Conservation (phyloP, 2,888 invertebrate species). For the Maniola hyperantus region DNA sequence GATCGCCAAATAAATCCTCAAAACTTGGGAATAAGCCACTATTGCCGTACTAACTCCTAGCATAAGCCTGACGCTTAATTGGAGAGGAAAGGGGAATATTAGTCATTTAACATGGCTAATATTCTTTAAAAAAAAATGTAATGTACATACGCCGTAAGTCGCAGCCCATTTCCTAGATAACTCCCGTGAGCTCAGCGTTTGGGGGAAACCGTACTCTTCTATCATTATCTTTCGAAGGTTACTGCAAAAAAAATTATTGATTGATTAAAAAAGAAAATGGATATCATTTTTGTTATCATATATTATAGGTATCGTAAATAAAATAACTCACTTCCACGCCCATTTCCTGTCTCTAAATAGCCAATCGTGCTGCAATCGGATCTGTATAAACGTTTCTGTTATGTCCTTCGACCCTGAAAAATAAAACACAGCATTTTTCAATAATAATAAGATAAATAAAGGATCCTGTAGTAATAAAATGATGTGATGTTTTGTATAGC, state of each 20-base stretch:
- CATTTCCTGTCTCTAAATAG: conserved; percentile 71
- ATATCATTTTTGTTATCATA: too few relatives aligned
- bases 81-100: too few relatives aligned
- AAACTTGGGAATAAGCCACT: too few relatives aligned
- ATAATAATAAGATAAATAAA: too few relatives aligned
- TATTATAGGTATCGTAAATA: background rate
- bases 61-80: too few relatives aligned
- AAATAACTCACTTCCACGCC: conserved; percentile 72
- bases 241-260: conserved; percentile 46
- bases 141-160: conserved; percentile 60
- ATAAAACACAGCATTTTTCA: background rate
- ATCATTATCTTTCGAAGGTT: conserved; percentile 64
- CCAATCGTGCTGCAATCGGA: conserved; percentile 74
- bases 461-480: too few relatives aligned
- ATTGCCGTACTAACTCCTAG: too few relatives aligned
- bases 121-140: too few relatives aligned
- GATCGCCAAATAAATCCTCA: too few relatives aligned
- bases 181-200: conserved; percentile 61
- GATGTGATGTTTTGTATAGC: too few relatives aligned
- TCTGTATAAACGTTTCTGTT: conserved; percentile 75
- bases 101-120: too few relatives aligned
- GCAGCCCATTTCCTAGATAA: conserved; percentile 70
- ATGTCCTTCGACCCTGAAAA: conserved; percentile 75
- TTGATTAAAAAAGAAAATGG: background rate
- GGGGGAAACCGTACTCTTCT: conserved; percentile 70